Base-by-base conservation (phyloP, 2,888 invertebrate genomes). In the Balanococcus diminutus region DNA sequence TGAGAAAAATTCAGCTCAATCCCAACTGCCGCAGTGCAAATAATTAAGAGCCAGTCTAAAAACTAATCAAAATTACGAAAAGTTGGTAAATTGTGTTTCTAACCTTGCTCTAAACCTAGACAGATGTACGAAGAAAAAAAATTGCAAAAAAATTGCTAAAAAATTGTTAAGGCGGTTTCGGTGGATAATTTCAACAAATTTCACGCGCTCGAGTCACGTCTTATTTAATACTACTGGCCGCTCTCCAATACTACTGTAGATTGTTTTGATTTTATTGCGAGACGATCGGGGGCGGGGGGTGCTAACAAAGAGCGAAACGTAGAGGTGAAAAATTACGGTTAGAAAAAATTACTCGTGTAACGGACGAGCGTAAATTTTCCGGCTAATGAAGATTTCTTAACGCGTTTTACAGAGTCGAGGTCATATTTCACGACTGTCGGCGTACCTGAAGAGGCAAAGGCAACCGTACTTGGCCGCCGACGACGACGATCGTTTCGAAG, bases 321-420 rank as follows among this genome's bases (percentile, higher is more conserved):
- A 19, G 36, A 79, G 31, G 31, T 72, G 75, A 79, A 79, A 79
- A 79, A 79, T 36, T 79, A 36, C 75, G 32, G n/a, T 8, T 22
- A n/a, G 19, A 28, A 36, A 32, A 32, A 14, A 19, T 32, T 79
- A 36, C 36, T 36, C 75, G 36, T n/a, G n/a, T 79, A 14, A 19
- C 32, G 19, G 19, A 28, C 28, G n/a, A 19, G 31, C 28, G 72
- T 6, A 72, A 36, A 79, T 79, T 79, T 79, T 36, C 16, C 75
- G 75, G 36, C 36, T 36, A 36, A 79, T 79, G 31, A 72, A 72
- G 14, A 32, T 6, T 22, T 19, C 0, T 28, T 28, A 22, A 82
- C 51, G 51, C 31, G 82, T 46, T 85, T n/a, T 79, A 67, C 79
- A 85, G 85, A 85, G 42, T 51, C 85, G 75, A 85, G 85, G 85